Evolutionary conservation across 2,113 vertebrate genomes (phyloP).

Genomic region (Phylloscopus whistleri): DNA sequence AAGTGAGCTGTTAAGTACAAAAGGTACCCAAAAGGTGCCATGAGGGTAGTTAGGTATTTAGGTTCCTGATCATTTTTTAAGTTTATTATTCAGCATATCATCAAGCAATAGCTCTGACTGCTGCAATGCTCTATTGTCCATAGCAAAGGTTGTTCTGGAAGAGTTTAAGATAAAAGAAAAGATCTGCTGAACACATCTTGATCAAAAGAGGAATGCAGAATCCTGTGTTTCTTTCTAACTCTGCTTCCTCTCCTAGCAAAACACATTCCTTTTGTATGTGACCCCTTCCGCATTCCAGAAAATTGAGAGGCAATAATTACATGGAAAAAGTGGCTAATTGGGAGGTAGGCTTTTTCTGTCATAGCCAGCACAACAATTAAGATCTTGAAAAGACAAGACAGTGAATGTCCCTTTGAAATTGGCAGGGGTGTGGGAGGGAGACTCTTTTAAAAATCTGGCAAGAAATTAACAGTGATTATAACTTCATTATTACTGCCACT

Average conservation of each 20-base stretch:
- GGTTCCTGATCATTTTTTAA: not conserved
- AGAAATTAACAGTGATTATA: not conserved
- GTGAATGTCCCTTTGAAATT: slow-evolving; percentile 1
- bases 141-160: not conserved
- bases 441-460: not conserved
- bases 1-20: slow-evolving; percentile 23
- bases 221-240: not conserved
- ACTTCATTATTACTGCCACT: not conserved
- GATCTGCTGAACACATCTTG: slow-evolving; percentile 15
- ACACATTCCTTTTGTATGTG: slow-evolving; percentile 39
- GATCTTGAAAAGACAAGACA: not conserved
- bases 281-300: slow-evolving; percentile 53
- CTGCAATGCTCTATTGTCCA: not conserved
- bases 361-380: not conserved
- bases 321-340: slow-evolving; percentile 18
- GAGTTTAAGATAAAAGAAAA: slow-evolving; percentile 34
- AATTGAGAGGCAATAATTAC: slow-evolving; percentile 58
- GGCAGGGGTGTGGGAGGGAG: not conserved
- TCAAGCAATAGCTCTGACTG: not conserved
- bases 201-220: slow-evolving; percentile 20
- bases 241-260: slow-evolving; percentile 19
- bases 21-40: slow-evolving; percentile 47
- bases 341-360: slow-evolving; percentile 4
- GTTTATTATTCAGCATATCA: not conserved
- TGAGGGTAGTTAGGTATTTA: slow-evolving; percentile 37